Base-by-base conservation (phyloP, 2,888 invertebrate genomes). In the Apotomis betuletana region DNA sequence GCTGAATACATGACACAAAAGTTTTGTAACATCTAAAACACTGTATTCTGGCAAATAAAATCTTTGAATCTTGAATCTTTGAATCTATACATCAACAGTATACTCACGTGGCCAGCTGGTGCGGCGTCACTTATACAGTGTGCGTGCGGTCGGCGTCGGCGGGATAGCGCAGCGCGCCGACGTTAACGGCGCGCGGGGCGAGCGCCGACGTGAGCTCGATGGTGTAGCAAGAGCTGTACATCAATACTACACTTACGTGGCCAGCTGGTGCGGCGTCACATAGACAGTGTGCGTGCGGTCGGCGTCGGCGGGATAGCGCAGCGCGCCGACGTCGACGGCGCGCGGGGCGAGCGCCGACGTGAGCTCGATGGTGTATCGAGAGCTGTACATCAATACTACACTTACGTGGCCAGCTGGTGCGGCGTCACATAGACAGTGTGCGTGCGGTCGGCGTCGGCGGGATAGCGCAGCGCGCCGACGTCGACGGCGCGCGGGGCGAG, bases 131-230 rank as follows among this genome's bases (percentile, higher is more conserved):
- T 10, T 55, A 55, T 3, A 92, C 84, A 0, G 90, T 88, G 68
- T 90, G 87, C 0, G 86, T 85, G 15, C 9, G 0, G 55, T 27
- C 55, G 27, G 10, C 27, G 55, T 27, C 13, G 13, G 55, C 55
- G 9, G 9, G 27, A 9, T 27, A 27, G 46, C 46, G 46, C 55
- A 27, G 27, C 27, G 27, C 9, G 3, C 92, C 92, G 55, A 9
- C 55, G 3, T 9, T 9, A 10, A 91, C 72, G 0, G 87, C 63
- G 41, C 81, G 83, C 0, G 81, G 77, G 8, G 27, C 3, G 27
- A 91, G 68, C 2, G 90, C 91, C 0, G 86, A 84, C 0, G 90
- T 83, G 84, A 96, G 95, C 81, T 97, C 96, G 0, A 95, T 95
- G 5, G 96, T 95, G 0, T 15, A 15, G 15, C 15, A 15, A 15